phyloP scores from a whole-genome alignment of 2,888 invertebrate species.

The Thera britannica region DNA sequence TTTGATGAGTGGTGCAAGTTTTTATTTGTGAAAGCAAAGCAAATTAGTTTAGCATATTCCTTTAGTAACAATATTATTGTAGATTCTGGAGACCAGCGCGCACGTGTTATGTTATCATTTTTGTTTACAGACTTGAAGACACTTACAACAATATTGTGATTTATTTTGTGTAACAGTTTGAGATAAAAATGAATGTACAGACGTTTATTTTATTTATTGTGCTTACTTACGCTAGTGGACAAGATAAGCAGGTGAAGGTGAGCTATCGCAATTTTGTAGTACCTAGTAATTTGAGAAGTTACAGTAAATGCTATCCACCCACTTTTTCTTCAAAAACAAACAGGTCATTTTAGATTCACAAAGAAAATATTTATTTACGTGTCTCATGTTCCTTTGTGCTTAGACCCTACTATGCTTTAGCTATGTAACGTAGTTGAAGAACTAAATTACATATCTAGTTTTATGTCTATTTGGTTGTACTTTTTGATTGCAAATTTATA shows the following conservation, averaged over 20 bases:
- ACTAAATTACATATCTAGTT: no score
- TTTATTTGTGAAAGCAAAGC: constrained; percentile 1
- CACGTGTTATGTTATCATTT: constrained; percentile 67
- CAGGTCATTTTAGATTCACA: not conserved
- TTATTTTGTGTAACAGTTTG: constrained; percentile 48
- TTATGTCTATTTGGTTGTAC: no score
- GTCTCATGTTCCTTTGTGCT: not conserved
- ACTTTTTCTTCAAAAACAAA: not conserved
- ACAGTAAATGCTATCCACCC: not conserved
- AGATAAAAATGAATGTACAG: constrained; percentile 61
- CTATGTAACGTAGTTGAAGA: not conserved
- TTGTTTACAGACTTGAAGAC: constrained; percentile 58
- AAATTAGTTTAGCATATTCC: no score
- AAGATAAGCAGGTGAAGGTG: constrained; percentile 67
- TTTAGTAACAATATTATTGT: not conserved
- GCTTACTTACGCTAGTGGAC: constrained; percentile 56
- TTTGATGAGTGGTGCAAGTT: not conserved
- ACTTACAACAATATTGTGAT: constrained; percentile 48
- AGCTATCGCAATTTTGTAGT: not conserved
- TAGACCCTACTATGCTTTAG: not conserved
- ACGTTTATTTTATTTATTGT: constrained; percentile 57
- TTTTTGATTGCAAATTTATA: not conserved
- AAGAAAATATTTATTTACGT: not conserved
- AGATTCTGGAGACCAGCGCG: constrained; percentile 36
- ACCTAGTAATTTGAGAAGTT: not conserved